Percentiles rank a stretch among this genome's conserved stretches.
These are phyloP conservation scores for Megathymus violae DNA, from an alignment of 1,140 invertebrate species.

Conservation along the genomic window DNA sequence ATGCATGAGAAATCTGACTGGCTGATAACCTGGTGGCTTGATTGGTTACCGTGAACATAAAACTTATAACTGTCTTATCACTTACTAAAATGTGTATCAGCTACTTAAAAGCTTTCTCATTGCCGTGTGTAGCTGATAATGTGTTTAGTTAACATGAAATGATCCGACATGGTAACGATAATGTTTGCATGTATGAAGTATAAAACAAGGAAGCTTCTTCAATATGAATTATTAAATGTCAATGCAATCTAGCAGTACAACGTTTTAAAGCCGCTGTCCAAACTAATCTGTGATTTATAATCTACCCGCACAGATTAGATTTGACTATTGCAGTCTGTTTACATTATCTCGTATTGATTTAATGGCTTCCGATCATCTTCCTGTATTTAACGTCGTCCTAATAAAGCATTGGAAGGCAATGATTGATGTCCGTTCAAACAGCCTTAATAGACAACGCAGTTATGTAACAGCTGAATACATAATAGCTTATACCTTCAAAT, in stretches of 20 bases:
- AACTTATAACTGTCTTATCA: no score
- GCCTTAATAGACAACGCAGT: neutral
- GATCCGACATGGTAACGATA: no score
- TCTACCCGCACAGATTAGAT: conserved; percentile 28
- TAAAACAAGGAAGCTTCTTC: neutral
- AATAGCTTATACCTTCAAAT: no score
- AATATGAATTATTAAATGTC: neutral
- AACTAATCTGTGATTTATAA: conserved; percentile 27
- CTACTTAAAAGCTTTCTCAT: no score
- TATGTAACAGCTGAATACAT: no score
- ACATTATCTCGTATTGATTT: conserved; percentile 30
- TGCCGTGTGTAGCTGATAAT: no score
- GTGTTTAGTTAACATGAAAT: no score
- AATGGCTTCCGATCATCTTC: conserved; percentile 21
- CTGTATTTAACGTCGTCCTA: conserved; percentile 2
- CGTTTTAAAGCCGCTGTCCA: conserved; percentile 15
- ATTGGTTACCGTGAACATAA: no score
- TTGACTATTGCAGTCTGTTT: conserved; percentile 31
- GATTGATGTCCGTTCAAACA: neutral
- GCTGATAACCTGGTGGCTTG: no score
- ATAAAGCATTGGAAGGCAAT: conserved; percentile 11
- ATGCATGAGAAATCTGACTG: no score
- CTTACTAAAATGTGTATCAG: no score
- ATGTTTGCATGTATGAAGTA: no score
- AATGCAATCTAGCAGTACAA: conserved; percentile 3